A percentile compares a stretch with the other conserved stretches of the same genome.
These are phyloP conservation scores for Corythornis vintsioides DNA, from an alignment of 2,113 vertebrate species.

Conservation along the genomic window DNA sequence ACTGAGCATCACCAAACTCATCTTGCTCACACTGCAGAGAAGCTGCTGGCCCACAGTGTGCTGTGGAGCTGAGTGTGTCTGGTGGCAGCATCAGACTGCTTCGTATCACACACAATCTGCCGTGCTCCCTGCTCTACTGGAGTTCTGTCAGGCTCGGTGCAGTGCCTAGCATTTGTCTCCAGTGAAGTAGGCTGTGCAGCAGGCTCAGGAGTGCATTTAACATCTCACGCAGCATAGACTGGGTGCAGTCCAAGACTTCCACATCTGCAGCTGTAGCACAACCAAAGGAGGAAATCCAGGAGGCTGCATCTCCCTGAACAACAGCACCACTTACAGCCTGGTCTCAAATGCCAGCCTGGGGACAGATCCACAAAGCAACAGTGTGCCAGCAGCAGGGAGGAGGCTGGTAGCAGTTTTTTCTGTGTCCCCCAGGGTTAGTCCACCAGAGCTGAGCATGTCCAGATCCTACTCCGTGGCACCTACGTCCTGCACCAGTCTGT, in stretches of 20 bases:
- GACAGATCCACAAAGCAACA: not conserved
- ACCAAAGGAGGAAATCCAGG: not conserved
- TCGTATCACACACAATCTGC: accelerated
- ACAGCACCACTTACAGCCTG: not conserved
- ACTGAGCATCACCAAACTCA: not conserved
- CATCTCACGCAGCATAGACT: accelerated
- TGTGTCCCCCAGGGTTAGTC: not conserved
- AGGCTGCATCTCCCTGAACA: slow-evolving; percentile 20
- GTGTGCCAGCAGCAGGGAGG: not conserved
- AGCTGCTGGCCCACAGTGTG: not conserved
- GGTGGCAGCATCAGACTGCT: not conserved
- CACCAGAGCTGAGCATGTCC: not conserved
- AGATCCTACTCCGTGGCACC: not conserved
- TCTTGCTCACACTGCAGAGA: not conserved
- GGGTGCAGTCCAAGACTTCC: not conserved
- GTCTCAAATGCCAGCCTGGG: not conserved
- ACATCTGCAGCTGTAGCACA: not conserved
- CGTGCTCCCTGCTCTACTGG: not conserved
- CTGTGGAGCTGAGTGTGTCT: not conserved
- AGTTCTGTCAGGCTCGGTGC: not conserved
- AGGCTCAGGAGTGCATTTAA: not conserved
- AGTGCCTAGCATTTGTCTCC: not conserved
- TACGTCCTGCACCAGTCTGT: not conserved
- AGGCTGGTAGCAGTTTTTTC: not conserved
- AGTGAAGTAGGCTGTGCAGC: not conserved